Percentiles rank a stretch among this genome's conserved stretches.
Conservation (phyloP, 2,797 vertebrate species). For the Syngnathus acus region DNA sequence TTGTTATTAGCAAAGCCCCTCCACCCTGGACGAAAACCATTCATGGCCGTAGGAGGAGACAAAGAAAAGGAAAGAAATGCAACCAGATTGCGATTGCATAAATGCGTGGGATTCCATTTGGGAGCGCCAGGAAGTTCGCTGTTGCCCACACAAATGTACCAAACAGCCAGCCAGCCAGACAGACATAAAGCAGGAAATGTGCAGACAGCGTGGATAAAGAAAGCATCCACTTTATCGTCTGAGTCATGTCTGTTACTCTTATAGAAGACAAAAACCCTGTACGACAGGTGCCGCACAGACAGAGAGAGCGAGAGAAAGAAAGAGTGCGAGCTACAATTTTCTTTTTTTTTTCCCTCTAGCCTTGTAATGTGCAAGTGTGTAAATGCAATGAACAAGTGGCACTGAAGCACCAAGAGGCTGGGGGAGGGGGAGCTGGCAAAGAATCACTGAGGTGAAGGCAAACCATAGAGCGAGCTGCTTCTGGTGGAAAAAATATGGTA, state of each 20-base stretch:
- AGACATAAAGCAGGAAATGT: slow-evolving; percentile 31
- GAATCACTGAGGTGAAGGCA: slow-evolving; percentile 42
- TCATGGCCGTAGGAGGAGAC: slow-evolving; percentile 48
- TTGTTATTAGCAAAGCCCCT: slow-evolving; percentile 63
- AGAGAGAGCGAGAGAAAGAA: neutral
- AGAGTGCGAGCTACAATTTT: slow-evolving; percentile 8
- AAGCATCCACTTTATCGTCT: slow-evolving; percentile 23
- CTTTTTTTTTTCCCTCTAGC: slow-evolving; percentile 12
- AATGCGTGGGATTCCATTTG: neutral
- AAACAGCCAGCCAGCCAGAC: slow-evolving; percentile 18
- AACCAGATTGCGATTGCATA: neutral
- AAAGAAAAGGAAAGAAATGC: slow-evolving; percentile 34
- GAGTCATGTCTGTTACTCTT: slow-evolving; percentile 42
- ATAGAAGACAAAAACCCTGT: slow-evolving; percentile 19
- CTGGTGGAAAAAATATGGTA: neutral
- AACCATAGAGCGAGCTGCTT: slow-evolving; percentile 13
- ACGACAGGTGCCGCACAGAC: slow-evolving; percentile 22
- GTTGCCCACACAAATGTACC: slow-evolving; percentile 10
- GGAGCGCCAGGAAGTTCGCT: slow-evolving; percentile 21
- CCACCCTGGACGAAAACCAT: slow-evolving; percentile 57
- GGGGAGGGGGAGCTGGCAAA: slow-evolving; percentile 47
- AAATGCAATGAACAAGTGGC: slow-evolving; percentile 40
- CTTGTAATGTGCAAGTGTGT: slow-evolving; percentile 39
- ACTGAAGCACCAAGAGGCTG: slow-evolving; percentile 30
- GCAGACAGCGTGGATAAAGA: slow-evolving; percentile 46